Base-by-base conservation (phyloP, 2,888 invertebrate species). In the Unio pictorum region DNA sequence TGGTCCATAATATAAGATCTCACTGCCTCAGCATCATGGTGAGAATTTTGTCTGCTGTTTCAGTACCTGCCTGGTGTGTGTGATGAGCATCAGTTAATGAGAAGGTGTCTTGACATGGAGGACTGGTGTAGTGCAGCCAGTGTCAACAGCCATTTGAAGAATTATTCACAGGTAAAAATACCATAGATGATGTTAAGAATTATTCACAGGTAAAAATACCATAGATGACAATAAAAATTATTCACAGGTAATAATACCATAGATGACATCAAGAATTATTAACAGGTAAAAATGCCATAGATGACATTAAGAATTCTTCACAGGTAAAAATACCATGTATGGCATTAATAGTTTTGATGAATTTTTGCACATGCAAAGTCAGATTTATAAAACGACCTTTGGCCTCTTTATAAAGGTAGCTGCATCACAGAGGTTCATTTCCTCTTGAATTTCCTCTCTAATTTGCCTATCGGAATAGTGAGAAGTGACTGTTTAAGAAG, bases 71-170 rank as follows among this genome's bases (percentile, higher is more conserved):
- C 84, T n/a, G 77, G 78, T 55, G 66, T 80, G 45, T 82, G 81
- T 75, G 75, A 84, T 65, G 73, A 73, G 55, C 73, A 75, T 26
- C 76, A 78, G 61, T 69, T 83, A 62, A 61, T 85, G 17, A 78
- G 82, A 67, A 71, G 75, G 64, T 84, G 82, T 77, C 73, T 85
- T 4, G 84, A 84, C 59, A 69, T 81, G 20, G 64, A 72, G 30
- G 85, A 86, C 67, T 86, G 85, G 84, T 72, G 76, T 45, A 80
- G 81, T 59, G 86, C 86, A 45, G 81, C 82, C 3, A 80, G 80
- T 62, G 75, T 87, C 28, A 78, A 80, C 64, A 45, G 79, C 1
- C 75, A 83, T 63, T 78, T 81, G 23, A 73, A 78, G 7, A 75
- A 83, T 61, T 81, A 81, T 63, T 68, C 82, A 30, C 86, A 85